Evolutionary conservation across 2,113 vertebrate species (phyloP), one percentile per base, ranked within the genome.

Genomic region (Limanda limanda): DNA sequence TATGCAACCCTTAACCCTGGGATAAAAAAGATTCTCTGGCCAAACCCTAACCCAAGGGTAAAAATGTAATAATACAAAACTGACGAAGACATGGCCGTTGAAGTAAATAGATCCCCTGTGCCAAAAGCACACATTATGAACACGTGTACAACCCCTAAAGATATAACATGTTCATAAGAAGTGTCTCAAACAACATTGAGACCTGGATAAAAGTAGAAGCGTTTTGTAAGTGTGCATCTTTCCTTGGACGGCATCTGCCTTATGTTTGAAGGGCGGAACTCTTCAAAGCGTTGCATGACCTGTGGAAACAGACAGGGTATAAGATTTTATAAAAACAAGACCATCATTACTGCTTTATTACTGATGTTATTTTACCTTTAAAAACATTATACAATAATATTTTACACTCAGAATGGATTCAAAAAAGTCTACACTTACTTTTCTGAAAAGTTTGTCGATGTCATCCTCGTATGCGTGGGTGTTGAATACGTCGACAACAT

Each of bases 181-280:
- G 40, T 13, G 35, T 54, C 52, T 54, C 52, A 24, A 42, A 12
- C 23, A 13, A 15, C 10, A 55, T 5, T 31, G 11, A 35, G 62
- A 21, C 94, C 94, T 35, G 95, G 96, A 37, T 95, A 95, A 5
- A 96, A 89, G 85, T 95, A 96, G 86, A 97, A 95, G 47, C n/a
- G 71, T 72, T 82, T 96, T 18, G 81, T 82, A 14, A 95, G 67
- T 1, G 94, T 94, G 35, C 78, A 86, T 84, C 95, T 93, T 10
- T 96, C 94, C 58, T 87, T 89, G 5, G 89, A 88, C 17, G 95
- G 94, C 94, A 96, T 95, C 87, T 96, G 95, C 2, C 1, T 24
- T 57, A 0, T 48, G 9, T 0, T 0, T 0, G 0, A 0, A 31
- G 0, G 0, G 0, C 5, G 4, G 63, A 79, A 27, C 0, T 59